Base-by-base conservation (phyloP, 2,888 invertebrate species). In the Deilephila porcellus region DNA sequence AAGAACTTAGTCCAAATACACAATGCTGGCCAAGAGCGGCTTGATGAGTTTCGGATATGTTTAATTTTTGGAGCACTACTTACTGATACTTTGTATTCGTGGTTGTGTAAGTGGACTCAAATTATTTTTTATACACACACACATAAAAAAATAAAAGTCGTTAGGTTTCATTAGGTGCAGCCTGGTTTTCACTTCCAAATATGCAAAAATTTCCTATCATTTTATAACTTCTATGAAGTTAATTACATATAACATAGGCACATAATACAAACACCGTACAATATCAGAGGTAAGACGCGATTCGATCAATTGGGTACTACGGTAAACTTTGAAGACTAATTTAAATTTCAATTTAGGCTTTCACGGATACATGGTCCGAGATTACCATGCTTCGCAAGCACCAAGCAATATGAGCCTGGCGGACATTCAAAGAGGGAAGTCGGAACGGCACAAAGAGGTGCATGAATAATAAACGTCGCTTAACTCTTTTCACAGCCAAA, bases 391-490 rank as follows among this genome's bases (percentile, higher is more conserved):
- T 67, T 20, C 45, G 37, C n/a, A 45, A 67, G 67, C 52, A 52
- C 25, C 52, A 5, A 67, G 64, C 25, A 17, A 67, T 67, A 67
- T 67, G 45, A 67, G 45, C 17, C 67, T 25, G 29, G 17, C 67
- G 67, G 20, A 67, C 67, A 20, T 64, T 60, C 71, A 71, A 71
- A 71, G 71, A 17, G 60, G 25, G n/a, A 34, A 60, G 14, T 60
- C 25, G 19, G 60, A 25, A 71, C 37, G 45, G 71, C 67, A 67
- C 67, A 71, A 71, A 60, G 71, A 60, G 60, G 14, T 52, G 45
- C 71, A 71, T 71, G 71, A 71, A 71, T 71, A 71, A 71, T 71
- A 71, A 60, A 71, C 71, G 37, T 25, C 71, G 71, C 60, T 71
- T 71, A 71, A 71, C 71, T 71, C 60, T 60, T 71, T 71, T 60